phyloP scores from a whole-genome alignment of 2,113 vertebrate species.

The Agapornis roseicollis region DNA sequence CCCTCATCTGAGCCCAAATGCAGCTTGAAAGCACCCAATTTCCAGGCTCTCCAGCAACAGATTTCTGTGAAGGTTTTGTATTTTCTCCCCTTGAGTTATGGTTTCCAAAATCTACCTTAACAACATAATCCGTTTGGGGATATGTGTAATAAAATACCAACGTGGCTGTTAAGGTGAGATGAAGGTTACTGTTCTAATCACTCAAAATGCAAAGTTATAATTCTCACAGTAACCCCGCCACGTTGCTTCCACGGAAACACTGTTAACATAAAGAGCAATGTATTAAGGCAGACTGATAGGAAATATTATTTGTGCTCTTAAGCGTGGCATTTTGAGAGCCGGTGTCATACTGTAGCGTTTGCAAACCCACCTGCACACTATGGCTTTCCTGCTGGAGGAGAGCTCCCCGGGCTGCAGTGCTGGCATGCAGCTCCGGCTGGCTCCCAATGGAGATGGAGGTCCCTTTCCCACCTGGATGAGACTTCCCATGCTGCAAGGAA shows the following conservation, averaged over 20 bases:
- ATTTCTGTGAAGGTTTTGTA: background rate
- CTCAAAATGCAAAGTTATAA: background rate
- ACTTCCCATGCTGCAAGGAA: background rate
- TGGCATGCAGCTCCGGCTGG: background rate
- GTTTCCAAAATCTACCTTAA: background rate
- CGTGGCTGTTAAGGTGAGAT: conserved; percentile 8
- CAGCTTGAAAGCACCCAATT: background rate
- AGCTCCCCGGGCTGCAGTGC: background rate
- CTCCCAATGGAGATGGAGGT: accelerated
- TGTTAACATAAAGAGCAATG: background rate
- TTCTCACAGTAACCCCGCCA: background rate
- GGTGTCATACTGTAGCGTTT: accelerated
- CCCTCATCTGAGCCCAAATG: background rate
- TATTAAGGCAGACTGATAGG: background rate
- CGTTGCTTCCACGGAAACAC: accelerated
- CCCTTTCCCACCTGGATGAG: background rate
- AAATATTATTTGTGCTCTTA: background rate
- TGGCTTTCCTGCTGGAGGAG: background rate
- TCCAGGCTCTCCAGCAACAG: background rate
- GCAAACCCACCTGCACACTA: background rate
- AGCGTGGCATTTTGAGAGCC: background rate
- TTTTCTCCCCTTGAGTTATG: conserved; percentile 6
- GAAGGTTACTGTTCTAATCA: conserved; percentile 52
- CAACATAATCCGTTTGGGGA: background rate
- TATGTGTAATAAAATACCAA: background rate